Base-by-base conservation (phyloP, 1,140 invertebrate species). In the Orchesella cincta region DNA sequence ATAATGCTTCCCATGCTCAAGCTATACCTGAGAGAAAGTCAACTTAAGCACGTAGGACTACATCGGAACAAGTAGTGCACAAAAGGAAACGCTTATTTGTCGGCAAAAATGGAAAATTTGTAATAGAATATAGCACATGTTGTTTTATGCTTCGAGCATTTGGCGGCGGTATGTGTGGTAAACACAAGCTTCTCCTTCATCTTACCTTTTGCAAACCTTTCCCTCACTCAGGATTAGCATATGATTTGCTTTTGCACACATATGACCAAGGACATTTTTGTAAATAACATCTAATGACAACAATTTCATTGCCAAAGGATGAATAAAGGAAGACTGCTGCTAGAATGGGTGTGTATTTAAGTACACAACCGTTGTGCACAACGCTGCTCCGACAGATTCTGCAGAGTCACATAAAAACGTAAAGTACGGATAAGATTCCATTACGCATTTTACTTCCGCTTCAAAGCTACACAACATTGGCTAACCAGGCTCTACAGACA, bases 391-490 rank as follows among this genome's bases (percentile, higher is more conserved):
- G 5, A 46, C 39, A 46, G 18, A 5, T 8, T 8, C 39, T 46
- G 18, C 5, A 5, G 18, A 46, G 5, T 46, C 39, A 18, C 39
- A 46, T 46, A 46, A 46, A 46, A 46, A 18, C 5, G 39, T 46
- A 18, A 46, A 46, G 5, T 46, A 46, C 18, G 39, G 23, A 57
- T n/a, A 57, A 57, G 52, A 57, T 57, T 57, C 52, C 52, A 57
- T 57, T 57, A 57, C 52, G 52, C 52, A 57, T 57, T 57, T 57
- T 23, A 57, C 52, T 57, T 57, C 52, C 52, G 14, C 23, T 57
- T 26, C 39, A 46, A 46, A 46, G n/a, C 39, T 8, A 46, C 5
- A 46, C 39, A 5, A 46, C 39, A 8, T 18, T 46, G 39, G 39
- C 39, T 5, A 46, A 46, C 5, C 39, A 18, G 39, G 5, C 18